These are phyloP conservation scores for cattle (Bos taurus) DNA, from an alignment of 2,113 vertebrate genomes.

Conservation along the genomic window DNA sequence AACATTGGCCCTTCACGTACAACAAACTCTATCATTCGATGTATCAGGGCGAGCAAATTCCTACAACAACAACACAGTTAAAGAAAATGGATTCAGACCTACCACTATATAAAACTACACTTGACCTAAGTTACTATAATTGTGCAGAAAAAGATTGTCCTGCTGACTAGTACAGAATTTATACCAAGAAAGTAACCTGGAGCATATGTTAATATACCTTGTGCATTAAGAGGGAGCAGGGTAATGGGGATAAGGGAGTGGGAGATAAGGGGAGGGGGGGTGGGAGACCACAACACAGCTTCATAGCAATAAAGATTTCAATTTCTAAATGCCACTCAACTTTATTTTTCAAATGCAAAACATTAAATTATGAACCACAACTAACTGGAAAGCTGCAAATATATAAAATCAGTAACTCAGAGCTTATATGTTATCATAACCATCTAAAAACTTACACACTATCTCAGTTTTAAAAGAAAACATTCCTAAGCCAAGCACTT, in stretches of 20 bases:
- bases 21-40: slow-evolving; percentile 99
- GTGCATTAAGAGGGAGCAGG: slow-evolving; percentile 62
- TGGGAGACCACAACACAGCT: slow-evolving; percentile 66
- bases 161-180: slow-evolving; percentile 76
- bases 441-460: slow-evolving; percentile 51
- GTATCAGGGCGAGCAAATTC: slow-evolving; percentile 99
- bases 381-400: slow-evolving; percentile 64
- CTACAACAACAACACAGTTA: slow-evolving; percentile 99
- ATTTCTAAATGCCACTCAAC: slow-evolving; percentile 67
- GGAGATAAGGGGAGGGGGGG: slow-evolving; percentile 15
- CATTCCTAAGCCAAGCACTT: slow-evolving; percentile 59
- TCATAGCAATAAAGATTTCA: slow-evolving; percentile 60
- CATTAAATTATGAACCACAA: slow-evolving; percentile 63
- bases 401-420: slow-evolving; percentile 53
- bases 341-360: slow-evolving; percentile 66
- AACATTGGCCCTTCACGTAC: slow-evolving; percentile 99
- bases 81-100: slow-evolving; percentile 98
- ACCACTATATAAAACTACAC: slow-evolving; percentile 83
- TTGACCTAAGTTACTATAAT: slow-evolving; percentile 83
- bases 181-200: slow-evolving; percentile 72
- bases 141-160: slow-evolving; percentile 79
- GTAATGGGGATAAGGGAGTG: neutral
- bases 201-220: slow-evolving; percentile 70
- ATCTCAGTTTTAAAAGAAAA: slow-evolving; percentile 56
- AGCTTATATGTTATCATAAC: slow-evolving; percentile 12